A percentile compares a stretch with the other conserved stretches of the same genome.
Evolutionary conservation across 2,888 invertebrate genomes (phyloP).

Genomic region (Pristionchus fissidentatus): DNA sequence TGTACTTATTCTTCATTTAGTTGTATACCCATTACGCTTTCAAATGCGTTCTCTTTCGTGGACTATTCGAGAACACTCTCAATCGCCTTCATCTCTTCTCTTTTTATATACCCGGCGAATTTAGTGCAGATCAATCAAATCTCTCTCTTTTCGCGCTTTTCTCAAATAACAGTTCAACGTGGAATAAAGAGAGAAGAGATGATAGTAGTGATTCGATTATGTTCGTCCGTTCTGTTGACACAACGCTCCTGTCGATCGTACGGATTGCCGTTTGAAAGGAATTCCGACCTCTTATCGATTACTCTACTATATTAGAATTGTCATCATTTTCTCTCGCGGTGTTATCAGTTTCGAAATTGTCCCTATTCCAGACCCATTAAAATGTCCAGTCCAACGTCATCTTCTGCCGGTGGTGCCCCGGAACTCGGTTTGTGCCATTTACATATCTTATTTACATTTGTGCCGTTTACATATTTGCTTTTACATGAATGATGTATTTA

Average conservation of each 20-base stretch:
- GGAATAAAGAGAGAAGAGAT: not conserved
- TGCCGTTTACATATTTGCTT: no score
- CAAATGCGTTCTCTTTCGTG: not conserved
- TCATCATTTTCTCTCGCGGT: not conserved
- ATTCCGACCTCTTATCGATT: constrained; percentile 1
- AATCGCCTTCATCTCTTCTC: not conserved
- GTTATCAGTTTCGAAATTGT: not conserved
- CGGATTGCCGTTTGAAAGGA: constrained; percentile 11
- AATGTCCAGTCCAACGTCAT: constrained; percentile 30
- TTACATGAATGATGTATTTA: no score
- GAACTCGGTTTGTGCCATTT: not conserved
- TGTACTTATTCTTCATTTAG: no score
- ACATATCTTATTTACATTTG: no score
- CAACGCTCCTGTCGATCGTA: not conserved
- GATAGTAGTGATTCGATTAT: constrained; percentile 8
- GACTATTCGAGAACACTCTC: not conserved
- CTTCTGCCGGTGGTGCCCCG: not conserved
- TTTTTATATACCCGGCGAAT: no score
- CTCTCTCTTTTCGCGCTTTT: not conserved
- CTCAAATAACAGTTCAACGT: not conserved
- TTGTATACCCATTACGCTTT: no score
- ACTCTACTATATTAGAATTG: no score
- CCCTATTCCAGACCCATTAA: not conserved
- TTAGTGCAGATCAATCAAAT: no score
- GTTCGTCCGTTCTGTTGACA: constrained; percentile 24